Conservation (phyloP, 2,113 vertebrate species). For the Calyptomena viridis region DNA sequence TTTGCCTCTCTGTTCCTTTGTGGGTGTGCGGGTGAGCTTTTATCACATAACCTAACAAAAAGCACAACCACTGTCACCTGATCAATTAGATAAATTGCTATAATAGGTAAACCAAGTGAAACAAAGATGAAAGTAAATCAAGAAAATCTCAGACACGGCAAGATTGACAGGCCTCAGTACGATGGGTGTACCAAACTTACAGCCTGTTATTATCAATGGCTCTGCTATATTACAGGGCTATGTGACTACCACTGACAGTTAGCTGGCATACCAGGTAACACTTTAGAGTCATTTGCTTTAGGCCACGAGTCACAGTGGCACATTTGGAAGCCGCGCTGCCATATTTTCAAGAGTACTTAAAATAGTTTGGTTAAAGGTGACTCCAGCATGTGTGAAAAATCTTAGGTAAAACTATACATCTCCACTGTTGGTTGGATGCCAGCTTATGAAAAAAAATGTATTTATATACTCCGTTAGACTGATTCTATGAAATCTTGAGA, state of each 20-base stretch:
- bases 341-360: background rate
- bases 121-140: background rate
- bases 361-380: background rate
- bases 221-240: background rate
- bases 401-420: background rate
- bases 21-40: background rate
- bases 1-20: background rate
- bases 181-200: background rate
- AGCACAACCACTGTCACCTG: background rate
- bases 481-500: background rate
- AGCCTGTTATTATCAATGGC: background rate
- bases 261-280: background rate
- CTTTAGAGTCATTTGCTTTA: background rate
- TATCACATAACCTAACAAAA: background rate
- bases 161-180: background rate
- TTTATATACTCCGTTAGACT: background rate
- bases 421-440: background rate
- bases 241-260: background rate
- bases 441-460: background rate
- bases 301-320: background rate
- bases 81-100: background rate
- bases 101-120: background rate
- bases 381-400: background rate
- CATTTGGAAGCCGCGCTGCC: background rate
- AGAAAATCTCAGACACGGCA: background rate